Evolutionary conservation across 2,113 vertebrate species (phyloP).

Genomic region (Lipophrys pholis): DNA sequence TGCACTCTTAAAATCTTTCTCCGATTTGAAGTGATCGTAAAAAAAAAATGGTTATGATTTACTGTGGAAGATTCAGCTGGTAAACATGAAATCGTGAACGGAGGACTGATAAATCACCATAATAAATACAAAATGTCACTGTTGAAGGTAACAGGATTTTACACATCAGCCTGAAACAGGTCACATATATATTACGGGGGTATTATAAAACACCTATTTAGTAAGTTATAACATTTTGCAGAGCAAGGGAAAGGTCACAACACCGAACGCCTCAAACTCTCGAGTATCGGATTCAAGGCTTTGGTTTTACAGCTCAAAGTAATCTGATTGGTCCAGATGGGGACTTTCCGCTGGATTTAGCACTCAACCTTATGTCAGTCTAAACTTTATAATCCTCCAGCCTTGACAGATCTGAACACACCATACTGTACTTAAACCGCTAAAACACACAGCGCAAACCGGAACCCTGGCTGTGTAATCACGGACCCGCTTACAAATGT

Average conservation of each 20-base stretch:
- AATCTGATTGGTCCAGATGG: slow-evolving; percentile 5
- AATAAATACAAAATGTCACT: too few relatives aligned
- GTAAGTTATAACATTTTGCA: too few relatives aligned
- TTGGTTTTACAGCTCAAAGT: slow-evolving; percentile 12
- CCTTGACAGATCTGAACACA: slow-evolving; percentile 45
- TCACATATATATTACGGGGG: too few relatives aligned
- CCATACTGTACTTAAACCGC: slow-evolving; percentile 29
- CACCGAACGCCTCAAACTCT: not conserved
- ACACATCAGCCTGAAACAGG: too few relatives aligned
- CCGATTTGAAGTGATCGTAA: slow-evolving; percentile 15
- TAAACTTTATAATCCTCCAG: slow-evolving; percentile 28
- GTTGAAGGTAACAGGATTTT: too few relatives aligned
- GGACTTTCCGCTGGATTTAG: slow-evolving; percentile 34
- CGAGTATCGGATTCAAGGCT: not conserved
- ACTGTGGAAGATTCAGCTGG: not conserved
- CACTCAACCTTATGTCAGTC: slow-evolving; percentile 21
- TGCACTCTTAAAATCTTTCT: slow-evolving; percentile 7
- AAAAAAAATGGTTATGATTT: slow-evolving; percentile 2
- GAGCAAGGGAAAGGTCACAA: not conserved
- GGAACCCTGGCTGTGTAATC: slow-evolving; percentile 10
- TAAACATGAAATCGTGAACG: not conserved
- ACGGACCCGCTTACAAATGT: slow-evolving; percentile 32
- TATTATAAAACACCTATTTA: too few relatives aligned
- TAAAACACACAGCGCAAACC: slow-evolving; percentile 31
- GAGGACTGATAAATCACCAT: too few relatives aligned